Evolutionary conservation across 2,113 vertebrate genomes (phyloP), one percentile per base, ranked within the genome.

Genomic region (Elgaria multicarinata): DNA sequence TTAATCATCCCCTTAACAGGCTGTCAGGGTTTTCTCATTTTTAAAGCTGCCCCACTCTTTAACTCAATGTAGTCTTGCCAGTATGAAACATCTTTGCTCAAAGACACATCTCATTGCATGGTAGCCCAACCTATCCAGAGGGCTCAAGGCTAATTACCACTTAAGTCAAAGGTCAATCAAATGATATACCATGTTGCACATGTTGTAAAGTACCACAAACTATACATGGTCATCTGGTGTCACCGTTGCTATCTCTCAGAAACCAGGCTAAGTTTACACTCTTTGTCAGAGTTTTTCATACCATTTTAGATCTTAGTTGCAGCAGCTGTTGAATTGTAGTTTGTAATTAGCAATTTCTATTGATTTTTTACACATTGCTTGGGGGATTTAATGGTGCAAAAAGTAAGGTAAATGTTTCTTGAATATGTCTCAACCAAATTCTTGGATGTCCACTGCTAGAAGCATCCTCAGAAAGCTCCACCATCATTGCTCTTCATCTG

Each of bases 1-100:
- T 94, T 58, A 77, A 94, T 92, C 91, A 89, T 77, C 90, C 82
- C 26, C 75, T 89, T 92, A 74, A 42, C 81, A 91, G 81, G 77
- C 74, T 77, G 69, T 77, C 86, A 93, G 42, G 87, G 78, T 87
- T 90, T 91, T 92, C 87, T 92, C 86, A 44, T 83, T 81, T 93
- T 55, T 93, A 89, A 85, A 81, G 78, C 71, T 39, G 1, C 53
- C 78, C 82, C 22, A 46, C 55, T 90, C 87, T 93, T 86, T 78
- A 55, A 77, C 66, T 78, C 64, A 26, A 88, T 53, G 50, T 62
- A 36, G 39, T 69, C 42, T 80, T 82, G 58, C 53, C 4, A 55
- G 71, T 71, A 64, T 77, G 18, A 33, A 76, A 75, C 20, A 53
- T 66, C 42, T 84, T 64, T 55, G 64, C 76, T 74, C 28, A n/a